Percentiles rank a stretch among this genome's conserved stretches.
phyloP scores from a whole-genome alignment of 1,140 invertebrate species.

The Musca vetustissima region DNA sequence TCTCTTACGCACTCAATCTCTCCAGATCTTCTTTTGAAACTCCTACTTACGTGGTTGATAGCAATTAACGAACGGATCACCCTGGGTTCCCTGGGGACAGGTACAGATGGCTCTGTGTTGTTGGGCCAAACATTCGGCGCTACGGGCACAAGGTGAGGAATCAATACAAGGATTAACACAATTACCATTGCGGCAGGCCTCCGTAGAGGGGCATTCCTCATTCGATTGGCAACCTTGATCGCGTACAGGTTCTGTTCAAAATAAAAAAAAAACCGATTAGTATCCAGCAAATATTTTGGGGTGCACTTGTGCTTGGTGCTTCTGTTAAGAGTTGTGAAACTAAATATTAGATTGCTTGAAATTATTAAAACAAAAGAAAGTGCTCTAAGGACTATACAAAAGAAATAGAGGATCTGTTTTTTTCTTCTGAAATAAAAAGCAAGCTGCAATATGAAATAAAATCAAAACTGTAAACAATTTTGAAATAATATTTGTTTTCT shows the following conservation, averaged over 20 bases:
- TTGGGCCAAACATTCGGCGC: slow-evolving; percentile 74
- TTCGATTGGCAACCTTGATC: slow-evolving; percentile 69
- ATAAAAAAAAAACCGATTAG: not conserved
- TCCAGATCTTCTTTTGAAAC: not conserved
- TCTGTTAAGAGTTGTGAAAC: not conserved
- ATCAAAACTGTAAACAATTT: not conserved
- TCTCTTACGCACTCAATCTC: not conserved
- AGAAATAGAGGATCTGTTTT: no score
- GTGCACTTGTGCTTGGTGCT: slow-evolving; percentile 4
- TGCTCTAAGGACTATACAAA: no score
- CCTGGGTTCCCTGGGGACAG: slow-evolving; percentile 73
- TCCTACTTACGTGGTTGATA: slow-evolving; percentile 59
- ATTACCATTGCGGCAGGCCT: slow-evolving; percentile 71
- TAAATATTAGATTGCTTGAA: not conserved
- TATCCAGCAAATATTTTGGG: not conserved
- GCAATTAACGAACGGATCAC: slow-evolving; percentile 81
- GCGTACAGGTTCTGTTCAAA: slow-evolving; percentile 53
- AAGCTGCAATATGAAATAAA: slow-evolving; percentile 18
- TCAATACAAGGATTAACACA: slow-evolving; percentile 78
- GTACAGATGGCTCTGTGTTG: slow-evolving; percentile 76
- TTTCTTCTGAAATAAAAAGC: slow-evolving; percentile 3
- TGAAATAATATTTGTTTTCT: not conserved
- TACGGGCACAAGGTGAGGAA: slow-evolving; percentile 73
- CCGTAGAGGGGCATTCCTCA: slow-evolving; percentile 70
- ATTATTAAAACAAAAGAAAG: no score